Conservation (phyloP, 2,888 invertebrate genomes). For the Bruchidius siliquastri region DNA sequence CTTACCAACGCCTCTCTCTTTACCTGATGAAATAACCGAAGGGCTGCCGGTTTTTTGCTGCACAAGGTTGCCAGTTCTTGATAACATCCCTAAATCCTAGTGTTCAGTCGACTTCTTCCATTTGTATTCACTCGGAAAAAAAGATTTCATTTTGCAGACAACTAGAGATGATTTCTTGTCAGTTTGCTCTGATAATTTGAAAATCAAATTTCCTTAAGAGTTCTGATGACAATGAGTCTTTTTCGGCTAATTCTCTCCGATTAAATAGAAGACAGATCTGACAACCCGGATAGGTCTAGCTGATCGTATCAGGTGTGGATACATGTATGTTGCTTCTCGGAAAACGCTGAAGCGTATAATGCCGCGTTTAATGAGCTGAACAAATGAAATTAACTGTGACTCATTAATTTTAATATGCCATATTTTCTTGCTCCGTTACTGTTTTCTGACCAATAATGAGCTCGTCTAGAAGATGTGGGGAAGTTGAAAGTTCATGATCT, state of each 20-base stretch:
- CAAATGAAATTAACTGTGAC: slow-evolving; percentile 4
- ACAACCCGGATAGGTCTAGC: neutral
- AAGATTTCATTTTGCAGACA: too few species aligned
- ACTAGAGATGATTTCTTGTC: too few species aligned
- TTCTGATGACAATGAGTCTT: too few species aligned
- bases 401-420: slow-evolving; percentile 3
- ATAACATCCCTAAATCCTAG: too few species aligned
- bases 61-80: too few species aligned
- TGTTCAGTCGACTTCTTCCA: too few species aligned
- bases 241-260: too few species aligned
- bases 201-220: too few species aligned
- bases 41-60: too few species aligned
- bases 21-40: neutral
- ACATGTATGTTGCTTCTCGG: neutral
- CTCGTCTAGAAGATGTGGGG: neutral
- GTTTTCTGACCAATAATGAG: neutral
- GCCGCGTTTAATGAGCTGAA: slow-evolving; percentile 6
- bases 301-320: neutral
- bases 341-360: neutral
- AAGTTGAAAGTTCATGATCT: neutral
- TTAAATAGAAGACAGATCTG: neutral
- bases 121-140: too few species aligned
- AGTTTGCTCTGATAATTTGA: too few species aligned
- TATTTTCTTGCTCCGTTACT: slow-evolving; percentile 1
- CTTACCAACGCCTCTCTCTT: neutral